These are phyloP conservation scores for Noctua pronuba DNA, from an alignment of 2,888 invertebrate species.

Conservation along the genomic window DNA sequence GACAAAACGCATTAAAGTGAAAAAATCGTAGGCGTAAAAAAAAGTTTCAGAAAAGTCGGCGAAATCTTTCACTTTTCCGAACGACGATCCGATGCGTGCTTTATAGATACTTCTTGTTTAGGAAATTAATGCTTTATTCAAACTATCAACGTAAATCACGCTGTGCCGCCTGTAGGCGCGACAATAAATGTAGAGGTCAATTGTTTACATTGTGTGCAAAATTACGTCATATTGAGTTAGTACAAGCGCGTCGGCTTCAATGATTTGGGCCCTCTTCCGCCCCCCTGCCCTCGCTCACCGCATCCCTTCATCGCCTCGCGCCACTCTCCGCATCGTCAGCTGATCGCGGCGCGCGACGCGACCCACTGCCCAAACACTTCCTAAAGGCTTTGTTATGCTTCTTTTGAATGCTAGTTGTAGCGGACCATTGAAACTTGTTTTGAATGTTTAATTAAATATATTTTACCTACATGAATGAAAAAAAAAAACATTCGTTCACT, in stretches of 20 bases:
- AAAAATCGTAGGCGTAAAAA: too few species aligned
- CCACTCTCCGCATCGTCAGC: slow-evolving; percentile 61
- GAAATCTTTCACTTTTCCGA: too few species aligned
- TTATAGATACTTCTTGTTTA: not conserved
- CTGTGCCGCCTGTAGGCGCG: slow-evolving; percentile 5
- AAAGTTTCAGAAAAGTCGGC: too few species aligned
- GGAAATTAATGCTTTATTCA: not conserved
- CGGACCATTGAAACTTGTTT: not conserved
- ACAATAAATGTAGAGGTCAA: slow-evolving; percentile 22
- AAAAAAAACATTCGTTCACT: not conserved
- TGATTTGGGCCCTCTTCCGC: slow-evolving; percentile 24
- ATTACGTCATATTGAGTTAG: not conserved
- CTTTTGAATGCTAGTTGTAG: slow-evolving; percentile 10
- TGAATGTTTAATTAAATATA: not conserved
- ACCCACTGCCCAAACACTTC: slow-evolving; percentile 45
- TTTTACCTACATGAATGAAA: not conserved
- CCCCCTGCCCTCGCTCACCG: slow-evolving; percentile 11
- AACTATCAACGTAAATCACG: not conserved
- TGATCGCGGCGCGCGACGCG: slow-evolving; percentile 65
- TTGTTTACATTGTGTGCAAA: slow-evolving; percentile 23
- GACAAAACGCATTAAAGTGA: too few species aligned
- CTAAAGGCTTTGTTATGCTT: slow-evolving; percentile 43
- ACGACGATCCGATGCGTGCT: too few species aligned
- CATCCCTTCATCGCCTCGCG: slow-evolving; percentile 19
- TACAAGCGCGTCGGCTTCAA: slow-evolving; percentile 35